phyloP scores from a whole-genome alignment of 1,140 invertebrate species.

The Trachymyrmex cornetzi region DNA sequence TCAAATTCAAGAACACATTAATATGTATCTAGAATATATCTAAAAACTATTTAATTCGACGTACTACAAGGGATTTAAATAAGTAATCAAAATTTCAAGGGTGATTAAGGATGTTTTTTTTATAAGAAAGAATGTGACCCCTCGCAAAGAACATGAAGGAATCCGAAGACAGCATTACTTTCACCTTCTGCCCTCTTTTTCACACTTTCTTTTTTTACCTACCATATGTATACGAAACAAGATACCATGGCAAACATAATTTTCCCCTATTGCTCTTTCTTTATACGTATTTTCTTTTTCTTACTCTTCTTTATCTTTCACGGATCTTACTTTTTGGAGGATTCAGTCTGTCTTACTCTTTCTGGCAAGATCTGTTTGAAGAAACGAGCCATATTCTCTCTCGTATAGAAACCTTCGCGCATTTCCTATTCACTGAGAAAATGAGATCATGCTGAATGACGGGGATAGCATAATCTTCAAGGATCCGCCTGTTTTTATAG shows the following conservation, averaged over 20 bases:
- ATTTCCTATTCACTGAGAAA: conserved; percentile 56
- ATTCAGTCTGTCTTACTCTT: conserved; percentile 25
- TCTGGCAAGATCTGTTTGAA: neutral
- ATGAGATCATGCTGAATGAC: conserved; percentile 65
- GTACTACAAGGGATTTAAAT: conserved; percentile 24
- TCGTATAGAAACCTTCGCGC: conserved; percentile 18
- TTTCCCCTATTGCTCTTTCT: conserved; percentile 24
- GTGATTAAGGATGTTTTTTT: neutral
- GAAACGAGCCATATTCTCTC: conserved; percentile 34
- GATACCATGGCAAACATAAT: conserved; percentile 61
- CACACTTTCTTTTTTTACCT: neutral
- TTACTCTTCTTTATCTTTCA: neutral
- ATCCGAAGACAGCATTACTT: conserved; percentile 14
- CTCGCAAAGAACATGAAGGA: neutral
- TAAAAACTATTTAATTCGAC: neutral
- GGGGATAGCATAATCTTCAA: conserved; percentile 63
- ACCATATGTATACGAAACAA: conserved; percentile 33
- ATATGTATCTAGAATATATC: neutral
- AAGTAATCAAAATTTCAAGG: neutral
- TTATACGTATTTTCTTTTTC: conserved; percentile 28
- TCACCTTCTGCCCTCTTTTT: conserved; percentile 4
- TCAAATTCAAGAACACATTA: neutral
- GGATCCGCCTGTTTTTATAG: neutral
- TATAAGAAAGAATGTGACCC: conserved; percentile 15
- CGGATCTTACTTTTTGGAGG: conserved; percentile 38